Conservation (phyloP, 2,797 vertebrate genomes). For the Sparus aurata region DNA sequence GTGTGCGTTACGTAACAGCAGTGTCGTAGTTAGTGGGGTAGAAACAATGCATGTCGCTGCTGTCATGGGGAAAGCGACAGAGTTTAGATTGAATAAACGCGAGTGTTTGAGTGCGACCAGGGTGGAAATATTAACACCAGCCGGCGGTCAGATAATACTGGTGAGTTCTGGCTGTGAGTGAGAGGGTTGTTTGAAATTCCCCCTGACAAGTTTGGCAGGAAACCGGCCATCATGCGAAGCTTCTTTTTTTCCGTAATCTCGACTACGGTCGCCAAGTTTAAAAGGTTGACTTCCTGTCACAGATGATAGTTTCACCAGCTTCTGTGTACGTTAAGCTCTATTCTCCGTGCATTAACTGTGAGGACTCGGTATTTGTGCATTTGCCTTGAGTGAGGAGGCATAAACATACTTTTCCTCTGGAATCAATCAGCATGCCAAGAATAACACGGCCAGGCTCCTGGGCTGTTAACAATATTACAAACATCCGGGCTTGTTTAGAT, state of each 20-base stretch:
- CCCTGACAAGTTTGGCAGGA: not conserved
- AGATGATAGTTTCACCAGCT: slow-evolving; percentile 3
- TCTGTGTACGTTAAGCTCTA: slow-evolving; percentile 3
- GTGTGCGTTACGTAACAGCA: slow-evolving; percentile 55
- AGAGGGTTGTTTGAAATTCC: slow-evolving; percentile 14
- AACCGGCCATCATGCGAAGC: not conserved
- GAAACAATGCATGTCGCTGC: slow-evolving; percentile 48
- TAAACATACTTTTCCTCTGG: slow-evolving; percentile 73
- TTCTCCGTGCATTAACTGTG: not conserved
- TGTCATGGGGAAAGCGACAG: slow-evolving; percentile 14
- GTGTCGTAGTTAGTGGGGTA: slow-evolving; percentile 51
- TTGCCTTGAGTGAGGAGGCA: slow-evolving; percentile 43
- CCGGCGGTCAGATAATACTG: slow-evolving; percentile 11
- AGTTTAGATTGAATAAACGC: not conserved
- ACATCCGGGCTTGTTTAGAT: slow-evolving; percentile 70
- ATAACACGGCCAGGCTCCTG: slow-evolving; percentile 63
- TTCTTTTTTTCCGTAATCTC: slow-evolving; percentile 25
- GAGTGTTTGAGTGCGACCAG: not conserved
- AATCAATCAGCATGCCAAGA: slow-evolving; percentile 71
- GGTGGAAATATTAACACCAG: slow-evolving; percentile 30
- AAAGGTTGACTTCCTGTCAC: slow-evolving; percentile 25
- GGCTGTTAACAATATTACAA: slow-evolving; percentile 76
- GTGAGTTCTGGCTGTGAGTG: slow-evolving; percentile 11
- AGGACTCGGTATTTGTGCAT: slow-evolving; percentile 42
- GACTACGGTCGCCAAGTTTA: not conserved